Evolutionary conservation across 35 echinoderm and acorn worm genomes (phyloP).

Genomic region (Hemicentrotus pulcherrimus): DNA sequence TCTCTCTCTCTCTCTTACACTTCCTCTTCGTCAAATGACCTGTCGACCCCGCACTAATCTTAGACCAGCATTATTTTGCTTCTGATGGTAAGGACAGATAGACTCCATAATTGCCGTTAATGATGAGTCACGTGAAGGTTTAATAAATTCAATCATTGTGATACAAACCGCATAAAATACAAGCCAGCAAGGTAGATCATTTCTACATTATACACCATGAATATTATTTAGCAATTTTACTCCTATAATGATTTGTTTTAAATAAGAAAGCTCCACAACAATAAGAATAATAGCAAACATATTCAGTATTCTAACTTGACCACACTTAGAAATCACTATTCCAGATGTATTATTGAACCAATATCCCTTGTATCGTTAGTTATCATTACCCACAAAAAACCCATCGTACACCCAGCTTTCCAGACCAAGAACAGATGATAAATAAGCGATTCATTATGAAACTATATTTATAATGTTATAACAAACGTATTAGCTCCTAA

Average conservation of each 20-base stretch:
- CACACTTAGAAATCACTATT: background rate
- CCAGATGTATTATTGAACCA: background rate
- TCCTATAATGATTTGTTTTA: too few species aligned
- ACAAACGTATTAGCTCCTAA: too few species aligned
- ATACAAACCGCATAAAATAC: constrained; percentile 4
- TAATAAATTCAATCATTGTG: background rate
- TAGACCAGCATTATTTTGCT: background rate
- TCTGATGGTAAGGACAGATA: background rate
- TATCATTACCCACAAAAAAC: background rate
- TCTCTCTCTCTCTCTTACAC: too few species aligned
- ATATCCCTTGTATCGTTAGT: background rate
- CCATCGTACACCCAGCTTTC: background rate
- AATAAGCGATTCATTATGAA: background rate
- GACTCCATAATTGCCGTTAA: background rate
- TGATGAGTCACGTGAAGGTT: background rate
- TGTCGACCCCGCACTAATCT: too few species aligned
- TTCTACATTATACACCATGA: background rate
- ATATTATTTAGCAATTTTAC: too few species aligned
- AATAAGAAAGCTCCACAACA: too few species aligned
- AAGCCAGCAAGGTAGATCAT: background rate
- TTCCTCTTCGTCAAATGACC: too few species aligned
- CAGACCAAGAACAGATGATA: background rate
- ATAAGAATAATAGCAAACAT: background rate
- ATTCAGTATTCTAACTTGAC: background rate
- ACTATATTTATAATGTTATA: background rate